Evolutionary conservation across 2,797 vertebrate species (phyloP), one percentile per base, ranked within the genome.

Genomic region (Decapterus maruadsi): DNA sequence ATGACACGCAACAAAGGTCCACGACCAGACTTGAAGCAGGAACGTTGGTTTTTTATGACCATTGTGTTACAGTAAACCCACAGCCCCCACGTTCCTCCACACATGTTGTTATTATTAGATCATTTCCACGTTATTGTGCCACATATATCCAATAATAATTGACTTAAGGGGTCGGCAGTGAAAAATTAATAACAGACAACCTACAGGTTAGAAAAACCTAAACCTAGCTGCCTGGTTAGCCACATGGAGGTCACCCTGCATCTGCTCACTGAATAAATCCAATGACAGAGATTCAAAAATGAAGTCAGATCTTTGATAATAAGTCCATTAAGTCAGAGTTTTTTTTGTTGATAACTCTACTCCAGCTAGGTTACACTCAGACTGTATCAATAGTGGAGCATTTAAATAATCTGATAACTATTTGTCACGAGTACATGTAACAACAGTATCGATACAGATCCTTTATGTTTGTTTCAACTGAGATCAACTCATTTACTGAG

Each of bases 91-190:
- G 31, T 65, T n/a, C 14, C 46, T 65, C 22, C 63, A 26, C 43
- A 34, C 22, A 12, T 26, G 26, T 26, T 4, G 19, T 57, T 72
- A 68, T 59, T 62, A 58, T 77, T 67, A 60, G 36, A 63, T 51
- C 50, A 22, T 51, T 6, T 12, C 10, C 50, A 51, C 20, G 9
- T 65, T 19, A 19, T 58, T 68, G 14, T 53, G 51, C 43, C 6
- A n/a, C 43, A n/a, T 31, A 56, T 19, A 6, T 40, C 4, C 58
- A 22, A 63, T 46, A 51, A 34, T 66, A 64, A 66, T 60, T 26
- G 64, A 8, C 46, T 48, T 42, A 59, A 59, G 40, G 74, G 38
- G 62, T 13, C 20, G 60, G 46, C 12, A 54, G 48, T 22, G n/a
- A 11, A 20, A 51, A 50, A 20, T 3, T 50, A 50, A 20, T 12